Percentiles rank a stretch among this genome's conserved stretches.
These are phyloP conservation scores for Pardosa pseudoannulata DNA, from an alignment of 2,888 invertebrate genomes.

Conservation along the genomic window DNA sequence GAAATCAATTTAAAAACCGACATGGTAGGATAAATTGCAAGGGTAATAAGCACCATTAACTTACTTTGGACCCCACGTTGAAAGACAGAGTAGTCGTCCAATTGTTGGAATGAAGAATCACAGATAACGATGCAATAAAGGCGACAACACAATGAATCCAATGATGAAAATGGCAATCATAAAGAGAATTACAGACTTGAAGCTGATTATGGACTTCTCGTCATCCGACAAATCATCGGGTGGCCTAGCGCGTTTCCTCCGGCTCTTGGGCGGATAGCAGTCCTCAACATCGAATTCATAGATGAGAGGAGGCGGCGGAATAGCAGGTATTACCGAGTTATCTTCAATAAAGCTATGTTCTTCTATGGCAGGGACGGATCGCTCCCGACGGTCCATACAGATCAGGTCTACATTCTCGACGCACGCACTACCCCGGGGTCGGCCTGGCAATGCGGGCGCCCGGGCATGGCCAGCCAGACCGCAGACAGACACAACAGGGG, in stretches of 20 bases:
- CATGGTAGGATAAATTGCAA: no score
- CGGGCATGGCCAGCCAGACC: slow-evolving; percentile 26
- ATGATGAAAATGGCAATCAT: slow-evolving; percentile 71
- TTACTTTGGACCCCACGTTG: slow-evolving; percentile 3
- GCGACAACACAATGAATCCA: slow-evolving; percentile 74
- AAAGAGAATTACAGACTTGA: slow-evolving; percentile 66
- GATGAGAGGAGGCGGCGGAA: slow-evolving; percentile 45
- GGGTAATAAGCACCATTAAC: not conserved
- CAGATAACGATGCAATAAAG: slow-evolving; percentile 73
- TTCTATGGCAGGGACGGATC: slow-evolving; percentile 23
- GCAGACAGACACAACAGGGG: not conserved
- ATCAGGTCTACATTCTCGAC: not conserved
- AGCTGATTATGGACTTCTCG: slow-evolving; percentile 48
- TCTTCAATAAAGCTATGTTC: slow-evolving; percentile 64
- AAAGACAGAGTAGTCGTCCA: not conserved
- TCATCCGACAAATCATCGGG: not conserved
- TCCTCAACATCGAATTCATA: slow-evolving; percentile 28
- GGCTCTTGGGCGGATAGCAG: not conserved
- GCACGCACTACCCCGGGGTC: slow-evolving; percentile 10
- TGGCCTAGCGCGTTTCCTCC: not conserved
- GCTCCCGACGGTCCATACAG: slow-evolving; percentile 41
- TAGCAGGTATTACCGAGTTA: not conserved
- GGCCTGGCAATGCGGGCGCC: not conserved
- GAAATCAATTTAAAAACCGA: no score
- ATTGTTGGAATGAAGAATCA: slow-evolving; percentile 12